Base-by-base conservation (phyloP, 2,888 invertebrate species). In the Alviniconcha strummeri region DNA sequence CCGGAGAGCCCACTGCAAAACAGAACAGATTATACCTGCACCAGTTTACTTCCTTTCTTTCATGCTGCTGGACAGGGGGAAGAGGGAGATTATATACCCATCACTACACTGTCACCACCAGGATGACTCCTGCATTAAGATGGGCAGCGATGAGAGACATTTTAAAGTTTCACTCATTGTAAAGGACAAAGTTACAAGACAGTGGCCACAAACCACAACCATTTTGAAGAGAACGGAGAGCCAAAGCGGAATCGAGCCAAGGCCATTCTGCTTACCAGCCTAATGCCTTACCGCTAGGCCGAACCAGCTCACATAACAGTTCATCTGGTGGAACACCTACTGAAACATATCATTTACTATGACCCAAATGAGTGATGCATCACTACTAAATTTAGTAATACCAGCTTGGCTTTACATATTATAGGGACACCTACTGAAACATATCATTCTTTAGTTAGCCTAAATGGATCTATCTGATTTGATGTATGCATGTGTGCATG, bases 1-100 rank as follows among this genome's bases (percentile, higher is more conserved):
- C 15, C 78, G 78, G 15, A 78, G 64, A 17, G 64, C 78, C 52
- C 57, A 19, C 78, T 78, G 78, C 2, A 77, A 77, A 19, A 13
- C 72, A 52, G 5, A 74, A 52, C 36, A 8, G 6, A 6, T 74
- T 36, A 11, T 11, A 71, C 3, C n/a, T 17, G 19, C 72, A 74
- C 11, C 52, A 52, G 9, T 74, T 74, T 52, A 11, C 9, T 52
- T 74, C 1, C 13, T 60, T 60, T 13, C 8, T 60, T 60, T 60
- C 60, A 60, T 60, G 13, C 2, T 60, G 36, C 7, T 74, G 0
- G 6, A 13, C 52, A 5, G 36, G 13, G 52, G 9, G 52, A 11
- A 52, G 4, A 52, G 19, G 19, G 7, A 7, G 36, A 36, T 11
- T 7, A 11, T 17, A 69, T 13, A 64, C 69, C 69, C 15, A 69